A percentile compares a stretch with the other conserved stretches of the same genome.
phyloP scores from a whole-genome alignment of 2,888 invertebrate genomes.

The Eupeodes latifasciatus region DNA sequence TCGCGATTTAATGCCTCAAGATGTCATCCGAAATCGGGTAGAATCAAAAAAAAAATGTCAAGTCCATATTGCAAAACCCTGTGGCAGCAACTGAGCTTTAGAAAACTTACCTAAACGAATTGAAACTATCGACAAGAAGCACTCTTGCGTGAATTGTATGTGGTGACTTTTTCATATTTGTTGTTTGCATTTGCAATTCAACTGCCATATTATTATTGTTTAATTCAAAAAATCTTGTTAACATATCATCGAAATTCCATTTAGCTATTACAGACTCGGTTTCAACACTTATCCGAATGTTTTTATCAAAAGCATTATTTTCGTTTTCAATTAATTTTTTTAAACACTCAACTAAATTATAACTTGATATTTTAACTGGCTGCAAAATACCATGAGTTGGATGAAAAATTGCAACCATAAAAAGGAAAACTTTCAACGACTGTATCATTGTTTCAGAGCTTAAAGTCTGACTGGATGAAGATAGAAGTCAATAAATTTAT shows the following conservation, averaged over 20 bases:
- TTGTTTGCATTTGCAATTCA: neutral
- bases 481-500: neutral
- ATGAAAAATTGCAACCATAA: neutral
- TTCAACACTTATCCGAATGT: conserved; percentile 22
- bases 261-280: neutral
- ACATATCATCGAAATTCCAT: conserved; percentile 4
- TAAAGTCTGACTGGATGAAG: neutral
- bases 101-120: conserved; percentile 14
- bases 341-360: neutral
- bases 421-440: neutral
- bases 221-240: neutral
- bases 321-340: conserved; percentile 5
- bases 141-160: neutral
- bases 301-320: neutral
- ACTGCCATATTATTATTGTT: neutral
- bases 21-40: too few species aligned
- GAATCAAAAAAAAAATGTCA: too few species aligned
- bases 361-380: neutral
- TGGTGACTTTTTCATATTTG: neutral
- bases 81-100: too few species aligned
- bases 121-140: neutral
- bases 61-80: too few species aligned
- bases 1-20: too few species aligned
- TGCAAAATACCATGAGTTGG: neutral
- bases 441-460: neutral